Evolutionary conservation across 2,113 vertebrate genomes (phyloP), one percentile per base, ranked within the genome.

Genomic region (Bungarus multicinctus): DNA sequence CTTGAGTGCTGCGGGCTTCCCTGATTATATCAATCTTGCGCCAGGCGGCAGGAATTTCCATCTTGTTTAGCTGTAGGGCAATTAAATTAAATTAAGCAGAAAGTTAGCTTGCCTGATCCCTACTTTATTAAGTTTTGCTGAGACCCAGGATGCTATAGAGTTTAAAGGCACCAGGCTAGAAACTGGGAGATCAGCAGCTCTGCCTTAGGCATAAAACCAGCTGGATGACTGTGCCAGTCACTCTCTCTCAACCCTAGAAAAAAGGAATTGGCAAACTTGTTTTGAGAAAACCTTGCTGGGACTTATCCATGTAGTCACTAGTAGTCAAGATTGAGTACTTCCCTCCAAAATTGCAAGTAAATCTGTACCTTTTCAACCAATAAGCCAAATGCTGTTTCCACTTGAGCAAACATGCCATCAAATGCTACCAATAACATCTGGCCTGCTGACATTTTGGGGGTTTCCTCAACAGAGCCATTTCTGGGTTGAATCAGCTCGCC

Each of bases 391-490:
- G 99, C 99, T 14, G 98, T 98, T 97, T 99, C 99, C 85, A 99
- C 98, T 96, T 99, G 99, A 27, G 99, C 99, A 96, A 99, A 99
- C 99, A 99, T 99, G 96, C 99, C 99, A 90, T 99, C 99, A 96
- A 99, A 99, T 86, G 99, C 99, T 57, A 99, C 99, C 97, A 99
- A 95, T 95, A 99, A 96, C 99, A 99, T 99, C 95, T 99, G 99
- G 12, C 99, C 99, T 7, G 99, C 99, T 91, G 99, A 99, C 99
- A 99, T 99, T 97, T 99, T 99, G 6, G 99, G 99, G 0, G 99
- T 98, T 96, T 99, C 99, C 97, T 99, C 99, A 90, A 98, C 98
- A 0, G 98, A 98, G 81, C 98, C 98, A 94, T 97, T 99, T 96
- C 98, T 98, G 86, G 99, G 99, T 96, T 99, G 99, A 95, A 99